A percentile compares a stretch with the other conserved stretches of the same genome.
phyloP scores from a whole-genome alignment of 2,797 vertebrate species.

The Tauraco hartlaubi region DNA sequence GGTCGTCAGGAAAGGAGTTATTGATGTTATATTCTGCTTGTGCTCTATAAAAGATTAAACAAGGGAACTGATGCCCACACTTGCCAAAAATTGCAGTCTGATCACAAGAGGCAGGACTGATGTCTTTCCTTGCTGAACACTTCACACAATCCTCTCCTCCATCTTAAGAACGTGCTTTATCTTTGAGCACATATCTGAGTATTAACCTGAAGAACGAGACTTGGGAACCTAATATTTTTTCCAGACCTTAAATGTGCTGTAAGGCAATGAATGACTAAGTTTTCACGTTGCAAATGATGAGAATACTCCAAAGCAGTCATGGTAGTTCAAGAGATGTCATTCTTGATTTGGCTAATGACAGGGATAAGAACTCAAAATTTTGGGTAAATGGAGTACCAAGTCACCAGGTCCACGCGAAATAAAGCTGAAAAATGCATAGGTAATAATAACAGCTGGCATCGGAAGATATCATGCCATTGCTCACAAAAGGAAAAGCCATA shows the following conservation, averaged over 20 bases:
- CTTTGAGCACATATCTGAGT: not conserved
- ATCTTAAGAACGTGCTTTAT: not conserved
- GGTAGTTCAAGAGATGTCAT: not conserved
- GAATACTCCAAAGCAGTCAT: not conserved
- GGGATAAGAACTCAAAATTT: not conserved
- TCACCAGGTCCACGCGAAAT: not conserved
- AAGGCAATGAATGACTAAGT: not conserved
- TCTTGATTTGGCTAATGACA: not conserved
- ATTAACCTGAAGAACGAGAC: not conserved
- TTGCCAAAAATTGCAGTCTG: not conserved
- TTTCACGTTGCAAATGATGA: not conserved
- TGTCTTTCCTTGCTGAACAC: not conserved
- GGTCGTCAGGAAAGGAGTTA: not conserved
- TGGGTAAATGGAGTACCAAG: not conserved
- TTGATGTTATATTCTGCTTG: not conserved
- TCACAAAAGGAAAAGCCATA: not conserved
- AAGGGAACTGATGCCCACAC: not conserved
- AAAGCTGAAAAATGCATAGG: not conserved
- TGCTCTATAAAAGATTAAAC: not conserved
- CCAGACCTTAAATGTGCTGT: not conserved
- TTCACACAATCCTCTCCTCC: not conserved
- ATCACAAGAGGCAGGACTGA: not conserved
- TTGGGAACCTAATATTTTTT: not conserved
- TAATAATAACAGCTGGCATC: not conserved
- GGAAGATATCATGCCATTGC: not conserved